Base-by-base conservation (phyloP, 2,797 vertebrate species). In the Ispidina picta region DNA sequence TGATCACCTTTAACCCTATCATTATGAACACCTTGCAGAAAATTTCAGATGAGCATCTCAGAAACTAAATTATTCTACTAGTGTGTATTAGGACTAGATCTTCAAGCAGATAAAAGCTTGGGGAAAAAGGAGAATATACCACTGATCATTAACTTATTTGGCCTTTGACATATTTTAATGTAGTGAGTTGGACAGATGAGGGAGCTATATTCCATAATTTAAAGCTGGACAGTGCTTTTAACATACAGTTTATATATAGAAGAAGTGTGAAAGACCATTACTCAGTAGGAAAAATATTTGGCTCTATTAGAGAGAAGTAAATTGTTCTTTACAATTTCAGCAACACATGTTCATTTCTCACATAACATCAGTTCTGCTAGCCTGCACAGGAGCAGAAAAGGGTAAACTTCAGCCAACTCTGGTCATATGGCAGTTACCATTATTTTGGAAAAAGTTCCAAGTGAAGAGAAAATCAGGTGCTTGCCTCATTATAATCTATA, bases 161-260 rank as follows among this genome's bases (percentile, higher is more conserved):
- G 31, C 74, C 85, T 95, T 91, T 86, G 81, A 86, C 62, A 43
- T 93, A 68, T 77, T 87, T 92, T 77, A 79, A 81, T 84, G 62
- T 55, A 77, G 64, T 6, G 37, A 84, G 23, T 70, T 88, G 85
- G 33, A 95, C 91, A 95, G 93, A 93, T 91, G 94, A 88, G 92
- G 94, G 91, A 95, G 93, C 92, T 88, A 23, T 88, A 76, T 93
- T 91, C 91, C 41, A 20, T 84, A 92, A 89, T 70, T 92, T 92
- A 81, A 81, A 89, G 43, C 21, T 54, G 29, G 54, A 75, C 43
- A 26, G 12, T 68, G 39, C 6, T 4, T 91, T 88, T 82, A 86
- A 63, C 10, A 43, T 81, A 29, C 15, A 39, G 17, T 74, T 75
- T 82, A 81, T 88, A 84, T 93, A 89, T 80, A 91, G 35, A 88